These are phyloP conservation scores for Caenorhabditis panamensis DNA, from an alignment of 2,888 invertebrate species.

Conservation along the genomic window DNA sequence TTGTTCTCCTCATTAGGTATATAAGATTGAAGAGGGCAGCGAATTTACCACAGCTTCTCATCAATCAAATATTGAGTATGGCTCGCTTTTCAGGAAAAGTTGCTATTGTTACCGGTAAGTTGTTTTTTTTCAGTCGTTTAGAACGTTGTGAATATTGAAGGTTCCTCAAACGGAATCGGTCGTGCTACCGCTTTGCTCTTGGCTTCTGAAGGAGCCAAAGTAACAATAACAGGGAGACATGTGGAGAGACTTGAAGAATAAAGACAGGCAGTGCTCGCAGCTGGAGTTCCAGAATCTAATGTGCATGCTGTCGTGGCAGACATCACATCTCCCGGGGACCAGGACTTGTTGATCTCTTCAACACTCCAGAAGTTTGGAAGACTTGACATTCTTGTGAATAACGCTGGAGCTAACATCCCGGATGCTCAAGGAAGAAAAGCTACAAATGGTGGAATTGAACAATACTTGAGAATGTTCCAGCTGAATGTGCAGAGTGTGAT, in stretches of 20 bases:
- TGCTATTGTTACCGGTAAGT: constrained; percentile 41
- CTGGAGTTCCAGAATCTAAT: constrained; percentile 38
- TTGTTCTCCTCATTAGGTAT: background rate
- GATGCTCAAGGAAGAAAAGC: constrained; percentile 30
- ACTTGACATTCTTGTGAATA: constrained; percentile 49
- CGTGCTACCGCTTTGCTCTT: constrained; percentile 56
- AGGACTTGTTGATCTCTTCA: constrained; percentile 38
- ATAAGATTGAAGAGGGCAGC: background rate
- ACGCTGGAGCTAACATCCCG: constrained; percentile 36
- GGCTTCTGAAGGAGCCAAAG: constrained; percentile 63
- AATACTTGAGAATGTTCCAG: constrained; percentile 30
- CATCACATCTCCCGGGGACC: constrained; percentile 29
- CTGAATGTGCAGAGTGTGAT: constrained; percentile 42
- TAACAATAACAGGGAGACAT: constrained; percentile 63
- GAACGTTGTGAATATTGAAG: constrained; percentile 39
- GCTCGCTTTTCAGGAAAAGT: constrained; percentile 40
- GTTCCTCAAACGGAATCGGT: constrained; percentile 65
- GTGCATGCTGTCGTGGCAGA: constrained; percentile 39
- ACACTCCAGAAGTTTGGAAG: constrained; percentile 54
- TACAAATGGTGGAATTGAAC: constrained; percentile 38
- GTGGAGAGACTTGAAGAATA: constrained; percentile 49
- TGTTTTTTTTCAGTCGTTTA: background rate
- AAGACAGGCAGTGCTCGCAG: constrained; percentile 26
- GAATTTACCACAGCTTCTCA: too few relatives aligned
- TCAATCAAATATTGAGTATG: too few relatives aligned